Evolutionary conservation across 1,140 invertebrate genomes (phyloP), one percentile per base, ranked within the genome.

Genomic region (Wasmannia auropunctata): DNA sequence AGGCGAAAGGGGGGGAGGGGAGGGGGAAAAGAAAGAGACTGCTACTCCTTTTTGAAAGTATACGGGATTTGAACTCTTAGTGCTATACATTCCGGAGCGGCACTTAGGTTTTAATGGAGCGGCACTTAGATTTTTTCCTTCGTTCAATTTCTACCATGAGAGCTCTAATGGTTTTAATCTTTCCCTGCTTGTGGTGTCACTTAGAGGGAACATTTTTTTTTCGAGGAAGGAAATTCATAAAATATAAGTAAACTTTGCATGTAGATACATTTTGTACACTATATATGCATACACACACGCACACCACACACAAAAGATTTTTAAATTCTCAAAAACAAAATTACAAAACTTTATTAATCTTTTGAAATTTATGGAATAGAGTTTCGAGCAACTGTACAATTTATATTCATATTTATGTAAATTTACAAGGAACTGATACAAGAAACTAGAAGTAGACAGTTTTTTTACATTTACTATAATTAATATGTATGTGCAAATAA

Each of bases 81-180:
- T 8, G 37, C 19, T 67, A 16, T 67, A 10, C 43, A 65, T 11
- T 51, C 31, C n/a, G 16, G 31, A 69, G 49, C n/a, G 49, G 31
- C 62, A 80, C 76, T 79, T 67, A 65, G 74, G 19, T 6, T 63
- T 77, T 67, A 80, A 80, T 80, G 62, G 76, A 28, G 22, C n/a
- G 49, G 31, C 62, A 80, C 76, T 79, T 67, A 65, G 74, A 11
- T 6, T 63, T 77, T 67, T 22, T 14, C 22, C 14, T 31, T 14
- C 31, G 22, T 16, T 25, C 22, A 67, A 65, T 79, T 79, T 65
- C 67, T 8, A 34, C n/a, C 19, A 31, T 10, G 22, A 80, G 60
- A 49, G 31, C n/a, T 79, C n/a, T 80, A 49, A 67, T 54, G 43
- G 46, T 3, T 11, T 37, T 79, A 79, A 79, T 79, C 60, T 75